Conservation (phyloP, 2,797 vertebrate species). For the Sebastes umbrosus region DNA sequence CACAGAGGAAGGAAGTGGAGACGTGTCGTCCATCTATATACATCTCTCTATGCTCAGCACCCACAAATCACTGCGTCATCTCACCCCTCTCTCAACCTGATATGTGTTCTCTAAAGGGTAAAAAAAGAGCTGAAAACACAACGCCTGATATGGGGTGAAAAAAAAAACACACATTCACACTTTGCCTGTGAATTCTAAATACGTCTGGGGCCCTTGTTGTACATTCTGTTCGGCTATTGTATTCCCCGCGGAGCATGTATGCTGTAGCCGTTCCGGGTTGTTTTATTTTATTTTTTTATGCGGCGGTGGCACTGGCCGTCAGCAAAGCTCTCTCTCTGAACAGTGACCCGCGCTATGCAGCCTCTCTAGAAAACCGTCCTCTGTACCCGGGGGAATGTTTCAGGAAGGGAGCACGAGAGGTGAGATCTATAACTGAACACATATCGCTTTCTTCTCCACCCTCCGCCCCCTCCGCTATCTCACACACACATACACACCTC, state of each 20-base stretch:
- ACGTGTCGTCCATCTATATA: background rate
- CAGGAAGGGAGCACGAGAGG: conserved; percentile 31
- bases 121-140: conserved; percentile 9
- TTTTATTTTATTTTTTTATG: conserved; percentile 11
- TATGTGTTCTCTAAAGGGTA: conserved; percentile 14
- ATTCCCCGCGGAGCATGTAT: conserved; percentile 23
- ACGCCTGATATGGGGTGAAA: background rate
- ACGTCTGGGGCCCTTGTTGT: conserved; percentile 33
- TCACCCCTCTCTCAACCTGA: conserved; percentile 12
- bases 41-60: background rate
- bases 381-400: conserved; percentile 41
- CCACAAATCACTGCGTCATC: background rate
- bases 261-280: conserved; percentile 8
- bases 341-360: conserved; percentile 28
- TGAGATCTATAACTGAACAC: conserved; percentile 54
- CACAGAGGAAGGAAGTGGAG: background rate
- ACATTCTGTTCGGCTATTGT: conserved; percentile 48
- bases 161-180: conserved; percentile 7
- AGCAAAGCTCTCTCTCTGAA: conserved; percentile 30
- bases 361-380: conserved; percentile 31
- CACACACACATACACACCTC: conserved; percentile 30
- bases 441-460: conserved; percentile 46
- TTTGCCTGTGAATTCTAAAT: conserved; percentile 46
- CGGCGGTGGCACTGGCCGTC: background rate
- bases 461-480: conserved; percentile 1